phyloP scores from a whole-genome alignment of 92 coral and sea anemone species.

The Porites evermanni region DNA sequence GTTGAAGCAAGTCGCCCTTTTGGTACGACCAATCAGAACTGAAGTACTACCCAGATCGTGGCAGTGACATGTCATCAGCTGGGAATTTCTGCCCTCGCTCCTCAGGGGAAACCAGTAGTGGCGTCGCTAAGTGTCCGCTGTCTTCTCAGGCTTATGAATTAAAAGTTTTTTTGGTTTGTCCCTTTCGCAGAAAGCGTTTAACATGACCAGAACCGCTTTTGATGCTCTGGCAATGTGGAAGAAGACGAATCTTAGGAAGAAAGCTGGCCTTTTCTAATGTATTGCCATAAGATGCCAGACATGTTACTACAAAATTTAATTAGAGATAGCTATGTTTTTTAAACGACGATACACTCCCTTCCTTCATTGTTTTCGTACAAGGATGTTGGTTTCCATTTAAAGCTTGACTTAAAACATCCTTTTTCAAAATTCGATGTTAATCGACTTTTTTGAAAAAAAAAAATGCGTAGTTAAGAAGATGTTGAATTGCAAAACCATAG shows the following conservation, averaged over 20 bases:
- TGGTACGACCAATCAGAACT: too few relatives aligned
- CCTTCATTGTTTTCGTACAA: not conserved
- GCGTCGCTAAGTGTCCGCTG: too few relatives aligned
- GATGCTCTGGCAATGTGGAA: constrained; percentile 90
- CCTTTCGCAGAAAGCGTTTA: constrained; percentile 81
- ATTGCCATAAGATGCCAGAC: constrained; percentile 15
- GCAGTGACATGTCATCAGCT: too few relatives aligned
- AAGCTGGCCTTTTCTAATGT: constrained; percentile 88
- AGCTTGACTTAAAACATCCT: not conserved
- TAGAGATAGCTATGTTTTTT: not conserved
- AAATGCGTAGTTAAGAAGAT: too few relatives aligned
- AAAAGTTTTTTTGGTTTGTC: not conserved
- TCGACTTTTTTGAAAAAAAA: too few relatives aligned
- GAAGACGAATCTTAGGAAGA: constrained; percentile 83
- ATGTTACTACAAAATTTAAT: constrained; percentile 35
- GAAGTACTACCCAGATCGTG: too few relatives aligned
- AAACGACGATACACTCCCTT: not conserved
- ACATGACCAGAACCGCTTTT: constrained; percentile 78
- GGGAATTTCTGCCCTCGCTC: not conserved
- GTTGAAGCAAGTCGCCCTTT: too few relatives aligned
- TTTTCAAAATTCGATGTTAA: too few relatives aligned
- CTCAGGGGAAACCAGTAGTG: not conserved
- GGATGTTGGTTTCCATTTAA: not conserved
- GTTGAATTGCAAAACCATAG: too few relatives aligned
- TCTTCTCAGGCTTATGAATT: not conserved